A percentile compares a stretch with the other conserved stretches of the same genome.
Evolutionary conservation across 2,113 vertebrate species (phyloP).

Genomic region (Amphilophus citrinellus): DNA sequence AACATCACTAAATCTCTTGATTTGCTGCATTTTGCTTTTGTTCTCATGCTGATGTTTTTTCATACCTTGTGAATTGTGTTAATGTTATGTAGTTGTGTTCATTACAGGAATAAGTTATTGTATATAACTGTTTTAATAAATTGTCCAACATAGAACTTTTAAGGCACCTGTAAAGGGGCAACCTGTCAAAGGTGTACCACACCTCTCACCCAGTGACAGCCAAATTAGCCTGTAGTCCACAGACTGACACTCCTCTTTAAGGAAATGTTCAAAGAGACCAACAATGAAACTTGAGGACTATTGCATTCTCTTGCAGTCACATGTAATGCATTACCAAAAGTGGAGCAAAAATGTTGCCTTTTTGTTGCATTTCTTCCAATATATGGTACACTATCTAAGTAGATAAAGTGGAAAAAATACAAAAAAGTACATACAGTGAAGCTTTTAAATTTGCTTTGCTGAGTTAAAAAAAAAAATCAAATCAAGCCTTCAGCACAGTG

Average conservation of each 20-base stretch:
- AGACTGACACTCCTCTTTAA: neutral
- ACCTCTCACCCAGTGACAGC: neutral
- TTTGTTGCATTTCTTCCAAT: too few relatives aligned
- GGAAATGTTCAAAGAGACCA: neutral
- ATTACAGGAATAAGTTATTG: neutral
- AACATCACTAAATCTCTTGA: slow-evolving; percentile 15
- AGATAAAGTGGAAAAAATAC: too few relatives aligned
- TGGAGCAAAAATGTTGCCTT: neutral
- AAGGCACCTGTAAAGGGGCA: neutral
- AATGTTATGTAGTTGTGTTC: neutral
- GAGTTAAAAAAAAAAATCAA: too few relatives aligned
- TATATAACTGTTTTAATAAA: neutral
- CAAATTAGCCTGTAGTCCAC: neutral
- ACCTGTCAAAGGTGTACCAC: neutral
- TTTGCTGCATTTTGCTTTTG: slow-evolving; percentile 33
- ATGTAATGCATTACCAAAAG: too few relatives aligned
- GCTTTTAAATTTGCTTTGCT: too few relatives aligned
- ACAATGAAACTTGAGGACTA: neutral
- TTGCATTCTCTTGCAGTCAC: neutral
- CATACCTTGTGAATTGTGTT: neutral
- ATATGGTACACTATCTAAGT: too few relatives aligned
- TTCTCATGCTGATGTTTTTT: slow-evolving; percentile 1
- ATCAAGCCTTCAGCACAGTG: too few relatives aligned
- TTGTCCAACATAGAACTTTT: neutral
- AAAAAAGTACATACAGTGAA: too few relatives aligned